Conservation (phyloP, 2,888 invertebrate genomes). For the Calliopum simillimum region DNA sequence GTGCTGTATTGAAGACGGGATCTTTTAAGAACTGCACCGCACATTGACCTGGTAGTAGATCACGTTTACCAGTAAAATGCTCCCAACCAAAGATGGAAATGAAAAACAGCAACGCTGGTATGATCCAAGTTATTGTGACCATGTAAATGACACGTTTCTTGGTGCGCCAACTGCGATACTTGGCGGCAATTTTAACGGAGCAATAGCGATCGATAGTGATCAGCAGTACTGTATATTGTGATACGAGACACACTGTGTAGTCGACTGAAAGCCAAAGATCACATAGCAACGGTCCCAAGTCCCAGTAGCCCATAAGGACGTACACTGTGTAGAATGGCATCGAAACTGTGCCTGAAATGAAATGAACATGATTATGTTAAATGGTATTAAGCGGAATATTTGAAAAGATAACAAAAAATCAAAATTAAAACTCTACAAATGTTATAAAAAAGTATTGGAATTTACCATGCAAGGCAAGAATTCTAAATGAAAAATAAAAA, state of each 20-base stretch:
- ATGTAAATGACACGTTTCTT: conserved; percentile 93
- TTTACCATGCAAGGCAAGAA: no score
- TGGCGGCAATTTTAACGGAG: conserved; percentile 97
- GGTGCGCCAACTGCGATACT: conserved; percentile 96
- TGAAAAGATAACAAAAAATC: not conserved
- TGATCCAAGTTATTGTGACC: conserved; percentile 96
- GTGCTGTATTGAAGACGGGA: conserved; percentile 95
- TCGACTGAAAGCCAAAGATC: conserved; percentile 99
- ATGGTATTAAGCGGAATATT: no score
- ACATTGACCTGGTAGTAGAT: conserved; percentile 88
- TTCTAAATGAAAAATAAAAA: no score
- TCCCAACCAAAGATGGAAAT: conserved; percentile 99
- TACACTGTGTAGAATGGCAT: conserved; percentile 99
- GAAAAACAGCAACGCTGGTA: conserved; percentile 95
- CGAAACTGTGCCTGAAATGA: conserved; percentile 85
- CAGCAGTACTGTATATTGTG: conserved; percentile 97
- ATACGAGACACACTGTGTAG: conserved; percentile 98
- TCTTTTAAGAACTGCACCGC: conserved; percentile 98
- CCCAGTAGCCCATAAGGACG: conserved; percentile 96
- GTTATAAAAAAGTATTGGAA: no score
- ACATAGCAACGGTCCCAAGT: conserved; percentile 93
- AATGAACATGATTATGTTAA: conserved; percentile 38
- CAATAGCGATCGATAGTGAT: conserved; percentile 99
- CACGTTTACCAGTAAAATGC: conserved; percentile 93
- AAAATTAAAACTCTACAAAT: no score